Evolutionary conservation across 2,797 vertebrate genomes (phyloP).

Genomic region (Phrynocephalus forsythii): DNA sequence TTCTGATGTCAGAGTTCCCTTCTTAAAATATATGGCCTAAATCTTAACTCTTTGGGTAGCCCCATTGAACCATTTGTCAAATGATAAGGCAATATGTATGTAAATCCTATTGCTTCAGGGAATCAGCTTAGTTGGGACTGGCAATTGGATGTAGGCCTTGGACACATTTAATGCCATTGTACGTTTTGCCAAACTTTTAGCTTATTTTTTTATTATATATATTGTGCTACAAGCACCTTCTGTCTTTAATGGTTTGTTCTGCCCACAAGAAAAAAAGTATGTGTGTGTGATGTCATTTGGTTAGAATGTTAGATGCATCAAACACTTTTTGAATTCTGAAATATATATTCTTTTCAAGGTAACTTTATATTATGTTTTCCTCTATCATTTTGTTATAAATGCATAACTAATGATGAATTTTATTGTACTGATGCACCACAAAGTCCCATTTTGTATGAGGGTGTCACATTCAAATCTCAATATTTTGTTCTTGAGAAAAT

Average conservation of each 20-base stretch:
- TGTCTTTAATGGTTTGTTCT: neutral
- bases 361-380: too few species aligned
- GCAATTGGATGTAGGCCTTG: neutral
- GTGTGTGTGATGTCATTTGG: neutral
- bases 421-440: neutral
- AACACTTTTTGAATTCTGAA: neutral
- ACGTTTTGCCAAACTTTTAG: slow-evolving; percentile 2
- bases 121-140: too few species aligned
- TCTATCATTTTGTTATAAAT: neutral
- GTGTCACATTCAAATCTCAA: neutral
- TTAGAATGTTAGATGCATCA: neutral
- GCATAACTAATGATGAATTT: neutral
- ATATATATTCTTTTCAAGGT: neutral
- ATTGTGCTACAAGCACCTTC: neutral
- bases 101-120: too few species aligned
- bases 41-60: neutral
- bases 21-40: neutral
- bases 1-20: neutral
- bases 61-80: too few species aligned
- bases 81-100: too few species aligned
- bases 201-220: neutral
- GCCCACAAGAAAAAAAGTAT: neutral
- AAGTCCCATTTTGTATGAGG: neutral
- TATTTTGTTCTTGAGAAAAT: neutral
- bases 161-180: neutral